These are phyloP conservation scores for Pseudochromis fuscus DNA, from an alignment of 2,797 vertebrate species.

Conservation along the genomic window DNA sequence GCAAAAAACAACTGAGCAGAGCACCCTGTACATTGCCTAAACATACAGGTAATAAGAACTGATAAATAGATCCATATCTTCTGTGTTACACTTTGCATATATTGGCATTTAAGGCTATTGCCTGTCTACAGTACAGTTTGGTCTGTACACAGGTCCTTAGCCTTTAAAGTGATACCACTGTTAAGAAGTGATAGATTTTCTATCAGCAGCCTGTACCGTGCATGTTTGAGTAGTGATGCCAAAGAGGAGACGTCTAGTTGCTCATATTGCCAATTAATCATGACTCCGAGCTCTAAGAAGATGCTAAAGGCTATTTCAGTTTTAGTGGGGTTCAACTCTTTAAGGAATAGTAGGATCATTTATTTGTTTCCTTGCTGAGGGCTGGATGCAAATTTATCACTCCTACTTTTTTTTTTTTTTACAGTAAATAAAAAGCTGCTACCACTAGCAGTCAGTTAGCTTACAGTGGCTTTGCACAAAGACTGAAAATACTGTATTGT, in stretches of 20 bases:
- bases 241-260: no score
- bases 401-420: not conserved
- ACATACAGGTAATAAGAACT: not conserved
- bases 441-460: not conserved
- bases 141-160: no score
- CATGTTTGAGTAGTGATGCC: no score
- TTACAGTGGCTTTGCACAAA: not conserved
- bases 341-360: not conserved
- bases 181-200: no score
- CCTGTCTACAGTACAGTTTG: no score
- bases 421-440: not conserved
- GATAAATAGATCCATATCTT: not conserved
- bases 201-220: no score
- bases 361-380: no score
- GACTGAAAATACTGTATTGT: not conserved
- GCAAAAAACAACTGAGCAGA: slow-evolving; percentile 12
- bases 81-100: not conserved
- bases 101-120: no score
- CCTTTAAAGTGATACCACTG: no score
- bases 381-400: not conserved
- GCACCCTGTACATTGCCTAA: not conserved
- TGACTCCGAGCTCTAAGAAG: not conserved
- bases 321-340: not conserved
- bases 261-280: not conserved
- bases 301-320: not conserved